Evolutionary conservation across 2,888 invertebrate genomes (phyloP), one percentile per base, ranked within the genome.

Genomic region (Nezara viridula): DNA sequence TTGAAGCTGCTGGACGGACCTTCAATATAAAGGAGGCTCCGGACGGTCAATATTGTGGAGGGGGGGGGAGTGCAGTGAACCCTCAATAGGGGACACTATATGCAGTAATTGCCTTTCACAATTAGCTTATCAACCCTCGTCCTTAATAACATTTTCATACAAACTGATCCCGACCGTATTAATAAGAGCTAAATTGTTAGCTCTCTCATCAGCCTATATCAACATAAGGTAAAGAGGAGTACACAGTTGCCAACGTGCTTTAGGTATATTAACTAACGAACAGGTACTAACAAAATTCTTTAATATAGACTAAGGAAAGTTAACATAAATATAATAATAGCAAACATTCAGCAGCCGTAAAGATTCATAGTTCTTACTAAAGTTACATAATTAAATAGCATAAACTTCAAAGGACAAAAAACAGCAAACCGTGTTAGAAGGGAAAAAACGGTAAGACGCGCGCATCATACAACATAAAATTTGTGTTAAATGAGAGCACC

Each of bases 141-240:
- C 66, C 66, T 73, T 73, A 73, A 73, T 73, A 73, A 73, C 66
- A 73, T 73, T 73, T 73, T 73, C 66, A 73, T 73, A 73, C 66
- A 73, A 73, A 37, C 66, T 73, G 32, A 73, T 73, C 19, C 66
- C 19, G 19, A 37, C 32, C 14, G 16, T 37, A 73, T 73, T 73
- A 73, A 73, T 73, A 37, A 73, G 66, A 32, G 21, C 66, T 73
- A 73, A 73, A 73, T 73, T 73, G 66, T 32, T 0, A 19, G 19
- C 66, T 32, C 66, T 73, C 66, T 73, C 66, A 73, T 73, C 66
- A 73, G 66, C 66, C 66, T 73, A 12, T 60, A 27, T 60, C 60
- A 60, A 60, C 60, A 60, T 55, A 1, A 16, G n/a, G 6, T 16
- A 2, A 55, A 55, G 50, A n/a, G n/a, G 21, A 10, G 10, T n/a